Base-by-base conservation (phyloP, 2,797 vertebrate species). In the Antrozous pallidus region DNA sequence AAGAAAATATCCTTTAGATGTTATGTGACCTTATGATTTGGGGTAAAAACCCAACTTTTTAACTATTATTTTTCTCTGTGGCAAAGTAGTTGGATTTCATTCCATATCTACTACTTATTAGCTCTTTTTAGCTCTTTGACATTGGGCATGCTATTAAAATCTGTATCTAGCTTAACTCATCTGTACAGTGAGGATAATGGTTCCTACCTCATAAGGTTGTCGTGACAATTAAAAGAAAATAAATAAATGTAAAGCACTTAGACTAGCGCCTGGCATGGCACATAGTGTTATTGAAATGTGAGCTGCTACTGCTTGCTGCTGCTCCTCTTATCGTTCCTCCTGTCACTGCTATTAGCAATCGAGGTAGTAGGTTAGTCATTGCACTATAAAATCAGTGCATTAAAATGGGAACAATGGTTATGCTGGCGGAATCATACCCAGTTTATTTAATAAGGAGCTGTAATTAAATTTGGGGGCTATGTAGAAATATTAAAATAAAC, bases 401-500 rank as follows among this genome's bases (percentile, higher is more conserved):
- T 90, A 28, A 28, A 77, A 40, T 78, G 18, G n/a, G 33, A 5
- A 31, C 16, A 51, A 11, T 4, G 18, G 1, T 90, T 70, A 51
- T 75, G 24, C 33, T 78, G 22, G 54, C 38, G 81, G 65, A 96
- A 54, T 70, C 12, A 45, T 51, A 65, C 14, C 63, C 31, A 31
- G 18, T 58, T 94, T 79, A 73, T 49, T 90, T 90, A 81, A 65
- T 61, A 65, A 84, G 94, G 69, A 74, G 13, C 67, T 93, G 36
- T 54, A 49, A 63, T 85, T 69, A 78, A 93, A 65, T 36, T 93
- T 38, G 54, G 51, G 11, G 2, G 3, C n/a, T 90, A 58, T 90
- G 88, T 94, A 56, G 63, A 95, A 91, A 95, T 84, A 16, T 45
- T 75, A n/a, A 78, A 83, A 33, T 86, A 61, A 91, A 71, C 8